Evolutionary conservation across 2,888 invertebrate genomes (phyloP).

Genomic region (Bombyx huttoni): DNA sequence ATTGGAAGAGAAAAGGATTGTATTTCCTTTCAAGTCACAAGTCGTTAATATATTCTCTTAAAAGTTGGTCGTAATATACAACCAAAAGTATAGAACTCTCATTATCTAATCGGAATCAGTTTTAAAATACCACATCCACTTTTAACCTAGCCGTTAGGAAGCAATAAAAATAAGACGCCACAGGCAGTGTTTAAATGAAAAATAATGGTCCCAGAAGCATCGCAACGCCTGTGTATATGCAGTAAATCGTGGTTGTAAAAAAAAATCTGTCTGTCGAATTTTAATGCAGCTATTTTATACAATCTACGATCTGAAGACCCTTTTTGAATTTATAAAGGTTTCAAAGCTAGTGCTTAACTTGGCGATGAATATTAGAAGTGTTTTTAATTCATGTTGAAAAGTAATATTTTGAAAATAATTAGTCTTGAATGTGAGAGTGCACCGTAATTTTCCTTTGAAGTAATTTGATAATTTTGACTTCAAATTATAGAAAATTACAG

Average conservation of each 20-base stretch:
- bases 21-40: no score
- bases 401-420: not conserved
- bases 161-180: constrained; percentile 13
- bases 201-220: constrained; percentile 11
- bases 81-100: not conserved
- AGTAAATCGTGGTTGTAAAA: constrained; percentile 6
- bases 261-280: not conserved
- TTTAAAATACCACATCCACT: not conserved
- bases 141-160: constrained; percentile 2
- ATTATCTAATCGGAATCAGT: not conserved
- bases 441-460: no score
- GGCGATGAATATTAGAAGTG: not conserved
- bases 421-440: no score
- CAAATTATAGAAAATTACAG: no score
- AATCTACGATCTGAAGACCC: not conserved
- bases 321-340: not conserved
- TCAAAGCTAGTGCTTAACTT: not conserved
- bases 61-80: no score
- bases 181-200: constrained; percentile 15
- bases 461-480: no score
- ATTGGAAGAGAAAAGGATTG: no score
- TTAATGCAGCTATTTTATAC: not conserved
- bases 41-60: no score
- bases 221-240: constrained; percentile 5
- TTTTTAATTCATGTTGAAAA: not conserved